Percentiles rank a stretch among this genome's conserved stretches.
Conservation (phyloP, 2,797 vertebrate genomes). For the Megalops cyprinoides region DNA sequence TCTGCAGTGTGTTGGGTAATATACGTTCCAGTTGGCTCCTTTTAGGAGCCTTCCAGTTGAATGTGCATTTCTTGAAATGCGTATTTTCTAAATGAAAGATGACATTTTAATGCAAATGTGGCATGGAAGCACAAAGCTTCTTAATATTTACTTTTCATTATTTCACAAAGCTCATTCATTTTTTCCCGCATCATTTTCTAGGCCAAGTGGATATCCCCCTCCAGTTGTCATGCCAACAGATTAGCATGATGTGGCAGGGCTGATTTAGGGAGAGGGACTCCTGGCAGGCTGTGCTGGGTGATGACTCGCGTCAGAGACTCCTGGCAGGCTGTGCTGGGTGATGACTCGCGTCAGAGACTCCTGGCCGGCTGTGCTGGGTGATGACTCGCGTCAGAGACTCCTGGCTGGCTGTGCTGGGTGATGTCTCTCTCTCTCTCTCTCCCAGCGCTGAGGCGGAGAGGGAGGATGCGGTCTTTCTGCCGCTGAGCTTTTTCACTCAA, state of each 20-base stretch:
- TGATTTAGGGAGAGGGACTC: not conserved
- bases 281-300: not conserved
- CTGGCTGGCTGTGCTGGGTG: not conserved
- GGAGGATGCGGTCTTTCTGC: not conserved
- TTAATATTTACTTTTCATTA: slow-evolving; percentile 17
- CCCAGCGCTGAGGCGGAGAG: not conserved
- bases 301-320: too few relatives aligned
- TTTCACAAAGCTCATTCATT: slow-evolving; percentile 14
- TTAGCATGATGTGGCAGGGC: slow-evolving; percentile 8
- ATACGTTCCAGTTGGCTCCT: not conserved
- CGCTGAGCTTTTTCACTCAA: not conserved
- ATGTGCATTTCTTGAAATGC: not conserved
- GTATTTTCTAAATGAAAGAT: not conserved
- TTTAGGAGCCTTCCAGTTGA: not conserved
- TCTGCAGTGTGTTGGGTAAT: not conserved
- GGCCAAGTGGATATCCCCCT: slow-evolving; percentile 25
- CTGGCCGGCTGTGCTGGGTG: not conserved
- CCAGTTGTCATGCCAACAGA: slow-evolving; percentile 29
- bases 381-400: too few relatives aligned
- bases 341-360: too few relatives aligned
- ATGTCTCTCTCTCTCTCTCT: not conserved
- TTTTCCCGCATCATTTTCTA: slow-evolving; percentile 19
- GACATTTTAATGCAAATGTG: slow-evolving; percentile 21
- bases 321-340: too few relatives aligned
- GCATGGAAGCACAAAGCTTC: not conserved